Evolutionary conservation across 92 coral and sea anemone genomes (phyloP), one percentile per base, ranked within the genome.

Genomic region (Paragorgia papillata): DNA sequence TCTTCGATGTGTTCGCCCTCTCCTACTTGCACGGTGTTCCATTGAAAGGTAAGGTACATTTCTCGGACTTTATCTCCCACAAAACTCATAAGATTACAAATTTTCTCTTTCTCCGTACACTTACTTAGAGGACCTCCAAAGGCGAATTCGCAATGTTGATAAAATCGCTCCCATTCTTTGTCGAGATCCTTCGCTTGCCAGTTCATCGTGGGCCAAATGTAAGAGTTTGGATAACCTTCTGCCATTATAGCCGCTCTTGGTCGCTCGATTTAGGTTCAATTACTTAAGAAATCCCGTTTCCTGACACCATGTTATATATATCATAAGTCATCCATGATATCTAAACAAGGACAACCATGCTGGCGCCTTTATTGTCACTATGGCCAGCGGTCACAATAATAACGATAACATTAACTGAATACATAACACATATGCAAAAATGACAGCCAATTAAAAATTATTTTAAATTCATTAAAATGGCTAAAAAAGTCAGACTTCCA

Each of bases 51-150:
- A 7, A 74, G 57, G 27, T 41, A 78, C 24, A 60, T 78, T 67
- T 85, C 85, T 28, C 85, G 57, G 35, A 67, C 85, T 34, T 85
- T 79, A 49, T 85, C 81, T 21, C 84, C 86, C 37, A 86, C 84
- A 41, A 75, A 86, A 62, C 69, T 82, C 84, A 86, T 69, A 0
- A 80, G 78, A 44, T 85, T 80, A 75, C 85, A 68, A 34, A 81
- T 79, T 71, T 84, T 71, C 29, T 73, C 53, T 18, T 73, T 73
- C 33, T 73, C 49, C 0, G 51, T 33, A 31, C 55, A 57, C 35
- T 55, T 57, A 50, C 80, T 34, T 26, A 57, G 19, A 7, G 79
- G 65, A 9, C 80, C 67, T 15, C 80, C 66, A 18, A 74, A 74
- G 14, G 80, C 14, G 35, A 74, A 74, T 34, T 74, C 48, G 66